Evolutionary conservation across 2,888 invertebrate species (phyloP).

Genomic region (Hemistola chrysoprasaria): DNA sequence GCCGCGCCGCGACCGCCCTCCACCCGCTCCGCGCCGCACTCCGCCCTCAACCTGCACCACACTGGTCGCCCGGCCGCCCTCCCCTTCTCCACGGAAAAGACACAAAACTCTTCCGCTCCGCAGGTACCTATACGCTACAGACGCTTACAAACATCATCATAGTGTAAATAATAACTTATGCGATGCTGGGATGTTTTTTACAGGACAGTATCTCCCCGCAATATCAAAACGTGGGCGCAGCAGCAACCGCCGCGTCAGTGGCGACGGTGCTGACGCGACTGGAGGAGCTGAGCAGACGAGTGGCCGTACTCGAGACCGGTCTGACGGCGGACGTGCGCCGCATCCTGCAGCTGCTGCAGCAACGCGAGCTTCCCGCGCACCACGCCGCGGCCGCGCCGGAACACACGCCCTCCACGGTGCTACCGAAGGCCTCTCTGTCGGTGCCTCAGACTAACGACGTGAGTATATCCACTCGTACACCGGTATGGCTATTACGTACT

Average conservation of each 20-base stretch:
- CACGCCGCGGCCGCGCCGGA: slow-evolving; percentile 54
- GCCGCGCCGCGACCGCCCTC: slow-evolving; percentile 56
- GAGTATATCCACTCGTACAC: slow-evolving; percentile 16
- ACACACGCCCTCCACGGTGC: slow-evolving; percentile 64
- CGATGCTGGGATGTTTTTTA: slow-evolving; percentile 19
- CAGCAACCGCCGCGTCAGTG: slow-evolving; percentile 65
- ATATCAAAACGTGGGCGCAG: slow-evolving; percentile 71
- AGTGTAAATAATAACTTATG: too few relatives aligned
- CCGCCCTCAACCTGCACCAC: slow-evolving; percentile 72
- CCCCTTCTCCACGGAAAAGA: slow-evolving; percentile 53
- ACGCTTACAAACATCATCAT: too few relatives aligned
- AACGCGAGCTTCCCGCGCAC: slow-evolving; percentile 52
- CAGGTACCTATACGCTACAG: slow-evolving; percentile 16
- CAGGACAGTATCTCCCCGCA: slow-evolving; percentile 72
- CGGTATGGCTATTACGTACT: too few relatives aligned
- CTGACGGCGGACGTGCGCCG: slow-evolving; percentile 88
- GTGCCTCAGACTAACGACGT: slow-evolving; percentile 69
- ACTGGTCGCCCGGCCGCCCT: slow-evolving; percentile 67
- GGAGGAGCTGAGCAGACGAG: slow-evolving; percentile 86
- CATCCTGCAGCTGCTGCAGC: slow-evolving; percentile 85
- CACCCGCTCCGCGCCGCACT: slow-evolving; percentile 74
- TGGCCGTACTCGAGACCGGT: slow-evolving; percentile 87
- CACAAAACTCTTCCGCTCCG: slow-evolving; percentile 45
- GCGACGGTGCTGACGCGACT: slow-evolving; percentile 84
- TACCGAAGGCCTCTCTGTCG: slow-evolving; percentile 68